Base-by-base conservation (phyloP, 23 tunicate species). In the Ascidia mentula region DNA sequence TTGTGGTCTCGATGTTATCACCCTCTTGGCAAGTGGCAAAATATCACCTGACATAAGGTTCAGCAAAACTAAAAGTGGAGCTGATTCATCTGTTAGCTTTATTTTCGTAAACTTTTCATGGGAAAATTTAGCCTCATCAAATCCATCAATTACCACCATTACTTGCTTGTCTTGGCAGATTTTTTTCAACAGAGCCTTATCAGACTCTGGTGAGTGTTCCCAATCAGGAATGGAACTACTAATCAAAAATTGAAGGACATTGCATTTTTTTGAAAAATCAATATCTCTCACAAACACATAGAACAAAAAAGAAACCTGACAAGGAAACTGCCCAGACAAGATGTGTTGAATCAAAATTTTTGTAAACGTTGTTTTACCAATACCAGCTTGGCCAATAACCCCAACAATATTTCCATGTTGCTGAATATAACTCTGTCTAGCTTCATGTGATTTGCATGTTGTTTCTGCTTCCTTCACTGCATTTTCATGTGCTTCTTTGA, bases 341-440 rank as follows among this genome's bases (percentile, higher is more conserved):
- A 53, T 28, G 22, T 53, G 7, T 6, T 53, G 7, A 1, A 53
- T 28, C 2, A 53, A 9, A 26, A 53, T 53, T 53, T 53, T 53
- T 53, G 65, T 53, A 53, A 53, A 53, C 1, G 65, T 53, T 53
- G 65, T 53, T 28, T 53, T 53, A 9, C 65, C 65, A 53, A 53
- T 53, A 3, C 65, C 65, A 20, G 65, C 65, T 53, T 53, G 65
- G 24, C 65, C 65, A 20, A 53, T 53, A 1, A 53, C 65, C 22
- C 65, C 65, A 53, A 53, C 24, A 28, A 53, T 53, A 53, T 53
- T 53, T 3, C 65, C 13, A 26, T 53, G 22, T 26, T 1, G 7
- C 13, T 53, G 65, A 20, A 28, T 9, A 53, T 3, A 28, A 53
- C 12, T 28, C 22, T 53, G 1, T 53, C 53, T 42, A 9, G 15